Evolutionary conservation across 2,113 vertebrate species (phyloP).

Genomic region (Oreotrochilus melanogaster): DNA sequence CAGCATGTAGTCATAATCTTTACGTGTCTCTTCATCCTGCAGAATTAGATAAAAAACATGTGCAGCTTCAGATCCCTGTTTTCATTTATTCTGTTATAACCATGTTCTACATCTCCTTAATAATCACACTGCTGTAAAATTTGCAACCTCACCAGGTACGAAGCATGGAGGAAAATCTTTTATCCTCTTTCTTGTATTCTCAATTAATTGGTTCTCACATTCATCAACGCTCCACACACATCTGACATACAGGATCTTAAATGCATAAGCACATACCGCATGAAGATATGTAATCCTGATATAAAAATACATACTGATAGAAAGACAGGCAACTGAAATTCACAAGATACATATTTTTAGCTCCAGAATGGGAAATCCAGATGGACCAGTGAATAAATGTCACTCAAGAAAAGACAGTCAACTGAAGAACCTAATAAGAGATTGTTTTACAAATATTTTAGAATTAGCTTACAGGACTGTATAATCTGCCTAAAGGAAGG

Average conservation of each 20-base stretch:
- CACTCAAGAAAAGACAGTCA: not conserved
- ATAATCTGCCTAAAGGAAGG: not conserved
- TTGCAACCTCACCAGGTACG: not conserved
- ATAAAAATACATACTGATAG: not conserved
- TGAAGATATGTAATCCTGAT: not conserved
- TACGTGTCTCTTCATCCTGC: constrained; percentile 94
- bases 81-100: not conserved
- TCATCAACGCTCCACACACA: not conserved
- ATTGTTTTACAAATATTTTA: not conserved
- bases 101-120: not conserved
- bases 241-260: not conserved
- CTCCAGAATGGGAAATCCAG: not conserved
- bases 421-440: not conserved
- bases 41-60: not conserved
- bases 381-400: not conserved
- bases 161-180: not conserved
- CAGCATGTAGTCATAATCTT: constrained; percentile 97
- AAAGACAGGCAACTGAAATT: not conserved
- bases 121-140: not conserved
- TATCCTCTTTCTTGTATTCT: not conserved
- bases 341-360: not conserved
- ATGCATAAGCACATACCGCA: fast-evolving
- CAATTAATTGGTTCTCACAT: not conserved
- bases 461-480: not conserved
- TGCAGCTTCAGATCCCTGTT: not conserved